Conservation (phyloP, 1,140 invertebrate genomes). For the Patella vulgata region DNA sequence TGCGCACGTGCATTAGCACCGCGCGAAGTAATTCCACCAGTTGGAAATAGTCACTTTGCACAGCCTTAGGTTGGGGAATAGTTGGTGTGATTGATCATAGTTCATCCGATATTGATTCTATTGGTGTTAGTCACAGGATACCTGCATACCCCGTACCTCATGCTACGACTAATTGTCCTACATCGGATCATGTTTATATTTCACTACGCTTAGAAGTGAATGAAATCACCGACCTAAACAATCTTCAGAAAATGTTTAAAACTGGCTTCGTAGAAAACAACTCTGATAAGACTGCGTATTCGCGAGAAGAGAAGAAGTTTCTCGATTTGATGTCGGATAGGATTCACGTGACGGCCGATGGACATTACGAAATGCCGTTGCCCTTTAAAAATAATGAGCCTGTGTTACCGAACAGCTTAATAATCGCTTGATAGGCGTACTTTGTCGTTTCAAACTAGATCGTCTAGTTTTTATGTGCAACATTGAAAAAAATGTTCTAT, state of each 20-base stretch:
- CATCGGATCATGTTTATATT: too few relatives aligned
- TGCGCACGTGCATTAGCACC: slow-evolving; percentile 1
- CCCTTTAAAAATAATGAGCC: slow-evolving; percentile 12
- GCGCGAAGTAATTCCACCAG: too few relatives aligned
- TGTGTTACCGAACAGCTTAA: slow-evolving; percentile 25
- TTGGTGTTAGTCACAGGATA: too few relatives aligned
- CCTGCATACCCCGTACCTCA: too few relatives aligned
- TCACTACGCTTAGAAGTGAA: too few relatives aligned
- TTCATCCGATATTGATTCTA: too few relatives aligned
- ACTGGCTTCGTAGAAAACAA: not conserved
- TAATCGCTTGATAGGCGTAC: slow-evolving; percentile 38
- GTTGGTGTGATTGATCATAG: not conserved
- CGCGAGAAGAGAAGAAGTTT: slow-evolving; percentile 15
- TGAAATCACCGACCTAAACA: too few relatives aligned
- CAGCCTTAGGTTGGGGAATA: not conserved
- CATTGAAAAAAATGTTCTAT: slow-evolving; percentile 51
- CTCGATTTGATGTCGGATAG: slow-evolving; percentile 17
- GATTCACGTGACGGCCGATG: too few relatives aligned
- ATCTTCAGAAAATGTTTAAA: too few relatives aligned
- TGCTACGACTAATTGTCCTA: too few relatives aligned
- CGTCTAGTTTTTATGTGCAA: slow-evolving; percentile 42
- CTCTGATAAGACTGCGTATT: slow-evolving; percentile 1
- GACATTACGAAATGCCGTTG: too few relatives aligned
- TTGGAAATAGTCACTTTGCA: not conserved
- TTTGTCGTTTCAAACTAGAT: slow-evolving; percentile 44